These are phyloP conservation scores for Dipodomys ordii DNA, from an alignment of 2,113 vertebrate species.

Conservation along the genomic window DNA sequence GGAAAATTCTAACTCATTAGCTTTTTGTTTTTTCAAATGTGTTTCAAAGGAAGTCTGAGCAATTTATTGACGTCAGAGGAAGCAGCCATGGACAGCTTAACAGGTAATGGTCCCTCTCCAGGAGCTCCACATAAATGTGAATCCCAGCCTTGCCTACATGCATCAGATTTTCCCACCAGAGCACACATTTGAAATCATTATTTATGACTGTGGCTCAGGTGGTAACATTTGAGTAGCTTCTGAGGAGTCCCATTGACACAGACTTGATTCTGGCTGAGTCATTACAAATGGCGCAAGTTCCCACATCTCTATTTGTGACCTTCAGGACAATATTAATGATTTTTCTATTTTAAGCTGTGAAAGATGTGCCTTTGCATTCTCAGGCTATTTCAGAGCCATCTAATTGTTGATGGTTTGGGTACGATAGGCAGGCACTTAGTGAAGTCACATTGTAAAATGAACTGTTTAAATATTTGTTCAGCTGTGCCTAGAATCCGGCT, in stretches of 20 bases:
- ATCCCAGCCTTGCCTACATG: background rate
- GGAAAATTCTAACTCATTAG: constrained; percentile 77
- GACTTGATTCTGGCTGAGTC: constrained; percentile 50
- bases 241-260: background rate
- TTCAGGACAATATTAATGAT: constrained; percentile 57
- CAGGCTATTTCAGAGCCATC: constrained; percentile 79
- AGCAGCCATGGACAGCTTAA: constrained; percentile 48
- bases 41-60: constrained; percentile 63
- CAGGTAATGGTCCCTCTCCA: constrained; percentile 59
- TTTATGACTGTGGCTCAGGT: constrained; percentile 19
- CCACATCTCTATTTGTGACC: constrained; percentile 39
- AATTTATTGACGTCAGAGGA: constrained; percentile 72
- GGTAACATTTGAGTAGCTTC: background rate
- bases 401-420: constrained; percentile 68
- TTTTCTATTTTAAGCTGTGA: constrained; percentile 82
- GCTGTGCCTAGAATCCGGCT: constrained; percentile 64
- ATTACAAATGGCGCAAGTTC: constrained; percentile 41
- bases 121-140: constrained; percentile 48
- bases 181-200: background rate
- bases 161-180: background rate
- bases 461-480: constrained; percentile 89
- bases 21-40: constrained; percentile 48
- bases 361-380: constrained; percentile 63
- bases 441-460: constrained; percentile 82
- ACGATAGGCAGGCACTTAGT: constrained; percentile 55